A percentile compares a stretch with the other conserved stretches of the same genome.
phyloP scores from a whole-genome alignment of 2,888 invertebrate genomes.

The Conops quadrifasciatus region DNA sequence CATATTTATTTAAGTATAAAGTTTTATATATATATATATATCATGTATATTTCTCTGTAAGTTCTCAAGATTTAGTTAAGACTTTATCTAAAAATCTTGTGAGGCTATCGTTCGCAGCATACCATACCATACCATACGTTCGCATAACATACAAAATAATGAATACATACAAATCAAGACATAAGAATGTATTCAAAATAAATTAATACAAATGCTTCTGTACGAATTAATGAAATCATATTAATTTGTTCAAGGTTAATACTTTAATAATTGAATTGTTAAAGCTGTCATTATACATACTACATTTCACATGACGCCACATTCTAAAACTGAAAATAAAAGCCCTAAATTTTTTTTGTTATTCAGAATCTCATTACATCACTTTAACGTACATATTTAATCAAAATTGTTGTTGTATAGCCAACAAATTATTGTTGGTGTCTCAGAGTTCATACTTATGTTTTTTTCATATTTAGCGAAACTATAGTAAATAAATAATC shows the following conservation, averaged over 20 bases:
- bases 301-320: not conserved
- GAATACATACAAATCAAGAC: slow-evolving; percentile 3
- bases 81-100: slow-evolving; percentile 25
- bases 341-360: not conserved
- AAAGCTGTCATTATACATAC: not conserved
- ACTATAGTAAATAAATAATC: too few species aligned
- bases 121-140: too few species aligned
- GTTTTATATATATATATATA: slow-evolving; percentile 21
- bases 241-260: slow-evolving; percentile 12
- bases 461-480: too few species aligned
- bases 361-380: not conserved
- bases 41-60: slow-evolving; percentile 24
- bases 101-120: slow-evolving; percentile 29
- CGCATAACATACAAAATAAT: slow-evolving; percentile 14
- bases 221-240: slow-evolving; percentile 17
- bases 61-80: slow-evolving; percentile 34
- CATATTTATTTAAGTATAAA: slow-evolving; percentile 32
- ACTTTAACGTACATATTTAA: too few species aligned
- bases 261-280: slow-evolving; percentile 16
- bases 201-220: slow-evolving; percentile 18
- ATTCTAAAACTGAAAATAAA: slow-evolving; percentile 6
- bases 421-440: too few species aligned
- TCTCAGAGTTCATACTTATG: too few species aligned
- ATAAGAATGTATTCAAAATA: slow-evolving; percentile 14
- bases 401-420: too few species aligned